Conservation (phyloP, 64 coral and sea anemone genomes). For the Stichodactyla mertensii region DNA sequence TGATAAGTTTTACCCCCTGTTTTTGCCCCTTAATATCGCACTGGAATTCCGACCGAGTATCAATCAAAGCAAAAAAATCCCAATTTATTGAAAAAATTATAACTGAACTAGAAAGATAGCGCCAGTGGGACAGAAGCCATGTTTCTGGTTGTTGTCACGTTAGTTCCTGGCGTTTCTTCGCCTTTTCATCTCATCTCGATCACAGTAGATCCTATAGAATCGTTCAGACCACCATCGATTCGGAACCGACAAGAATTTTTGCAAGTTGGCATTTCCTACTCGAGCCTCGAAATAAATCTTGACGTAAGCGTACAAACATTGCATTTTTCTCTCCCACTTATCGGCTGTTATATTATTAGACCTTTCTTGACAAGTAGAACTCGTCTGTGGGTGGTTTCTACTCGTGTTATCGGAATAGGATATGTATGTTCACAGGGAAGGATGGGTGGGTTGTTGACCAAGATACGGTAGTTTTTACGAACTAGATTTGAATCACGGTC, state of each 20-base stretch:
- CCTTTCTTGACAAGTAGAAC: not conserved
- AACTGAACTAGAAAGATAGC: too few relatives aligned
- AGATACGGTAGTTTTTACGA: not conserved
- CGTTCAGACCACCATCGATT: not conserved
- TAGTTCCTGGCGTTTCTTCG: not conserved
- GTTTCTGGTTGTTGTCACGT: not conserved
- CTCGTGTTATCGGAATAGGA: not conserved
- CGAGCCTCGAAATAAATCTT: not conserved
- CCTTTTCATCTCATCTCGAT: not conserved
- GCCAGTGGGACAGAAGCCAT: too few relatives aligned
- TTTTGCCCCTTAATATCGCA: too few relatives aligned
- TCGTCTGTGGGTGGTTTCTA: not conserved
- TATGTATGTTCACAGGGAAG: not conserved
- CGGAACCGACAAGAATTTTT: not conserved
- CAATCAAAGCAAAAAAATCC: not conserved
- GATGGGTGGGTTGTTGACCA: not conserved
- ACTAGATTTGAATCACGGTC: too few relatives aligned
- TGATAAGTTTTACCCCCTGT: not conserved
- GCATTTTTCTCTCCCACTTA: not conserved
- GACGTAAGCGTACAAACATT: slow-evolving; percentile 4
- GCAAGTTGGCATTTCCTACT: slow-evolving; percentile 6
- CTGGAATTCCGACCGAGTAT: too few relatives aligned
- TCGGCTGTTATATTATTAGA: not conserved
- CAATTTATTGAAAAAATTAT: not conserved
- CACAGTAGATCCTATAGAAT: not conserved